Evolutionary conservation across 2,797 vertebrate species (phyloP).

Genomic region (Enteromius fasciolatus): DNA sequence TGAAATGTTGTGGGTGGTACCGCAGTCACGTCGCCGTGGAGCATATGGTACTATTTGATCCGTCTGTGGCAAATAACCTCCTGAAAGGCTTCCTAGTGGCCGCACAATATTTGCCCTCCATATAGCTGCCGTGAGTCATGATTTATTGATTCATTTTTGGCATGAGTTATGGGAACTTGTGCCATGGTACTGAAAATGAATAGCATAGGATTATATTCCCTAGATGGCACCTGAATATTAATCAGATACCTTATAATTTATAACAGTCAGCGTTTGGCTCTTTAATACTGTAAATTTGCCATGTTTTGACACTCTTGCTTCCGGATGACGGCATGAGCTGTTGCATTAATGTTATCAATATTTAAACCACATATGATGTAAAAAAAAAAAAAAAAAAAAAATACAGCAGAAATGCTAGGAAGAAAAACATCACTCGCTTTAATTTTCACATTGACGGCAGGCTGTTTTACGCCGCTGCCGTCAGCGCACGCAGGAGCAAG

Average conservation of each 20-base stretch:
- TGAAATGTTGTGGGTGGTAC: conserved; percentile 42
- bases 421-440: conserved; percentile 47
- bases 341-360: conserved; percentile 41
- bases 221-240: conserved; percentile 42
- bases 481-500: background rate
- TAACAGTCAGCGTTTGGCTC: conserved; percentile 32
- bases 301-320: conserved; percentile 22
- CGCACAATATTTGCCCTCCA: conserved; percentile 32
- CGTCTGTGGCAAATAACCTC: conserved; percentile 31
- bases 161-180: conserved; percentile 37
- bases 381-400: conserved; percentile 5
- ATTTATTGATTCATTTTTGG: conserved; percentile 51
- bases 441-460: conserved; percentile 19
- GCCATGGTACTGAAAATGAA: conserved; percentile 40
- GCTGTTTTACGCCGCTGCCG: conserved; percentile 24
- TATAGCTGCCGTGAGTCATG: conserved; percentile 46
- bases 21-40: conserved; percentile 6
- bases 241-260: conserved; percentile 43
- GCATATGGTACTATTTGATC: conserved; percentile 46
- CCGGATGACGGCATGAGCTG: conserved; percentile 6
- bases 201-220: conserved; percentile 42
- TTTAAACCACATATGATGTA: conserved; percentile 34
- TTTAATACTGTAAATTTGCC: conserved; percentile 37
- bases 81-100: conserved; percentile 44
- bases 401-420: background rate